A percentile compares a stretch with the other conserved stretches of the same genome.
phyloP scores from a whole-genome alignment of 2,888 invertebrate species.

The Blastobasis adustella region DNA sequence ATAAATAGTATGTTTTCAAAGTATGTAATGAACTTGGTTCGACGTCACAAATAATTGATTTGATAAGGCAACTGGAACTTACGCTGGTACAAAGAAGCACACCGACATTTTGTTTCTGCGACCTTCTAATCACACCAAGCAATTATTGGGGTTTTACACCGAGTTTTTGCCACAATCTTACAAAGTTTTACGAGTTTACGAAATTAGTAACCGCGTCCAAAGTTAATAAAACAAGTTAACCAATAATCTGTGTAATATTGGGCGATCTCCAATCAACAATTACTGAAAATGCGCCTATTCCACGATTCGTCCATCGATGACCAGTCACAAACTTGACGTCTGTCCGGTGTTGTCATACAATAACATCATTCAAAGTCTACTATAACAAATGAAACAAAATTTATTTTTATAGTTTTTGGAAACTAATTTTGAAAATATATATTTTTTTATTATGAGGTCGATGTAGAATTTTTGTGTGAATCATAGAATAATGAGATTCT shows the following conservation, averaged over 20 bases:
- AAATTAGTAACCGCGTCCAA: constrained; percentile 53
- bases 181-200: constrained; percentile 30
- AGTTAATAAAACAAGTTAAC: constrained; percentile 61
- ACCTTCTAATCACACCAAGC: constrained; percentile 26
- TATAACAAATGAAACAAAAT: no score
- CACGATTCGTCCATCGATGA: constrained; percentile 74
- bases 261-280: constrained; percentile 75
- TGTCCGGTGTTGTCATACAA: constrained; percentile 33
- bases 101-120: constrained; percentile 77
- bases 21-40: neutral
- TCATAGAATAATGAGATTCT: no score
- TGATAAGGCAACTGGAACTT: constrained; percentile 56
- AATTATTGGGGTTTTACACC: constrained; percentile 17
- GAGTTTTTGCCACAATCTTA: constrained; percentile 28
- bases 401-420: no score
- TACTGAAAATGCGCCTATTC: constrained; percentile 70
- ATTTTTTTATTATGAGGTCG: no score
- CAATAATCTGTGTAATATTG: constrained; percentile 71
- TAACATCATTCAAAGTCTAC: no score
- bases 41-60: neutral
- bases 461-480: no score
- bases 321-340: constrained; percentile 73
- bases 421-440: no score
- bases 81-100: constrained; percentile 82
- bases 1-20: neutral